These are phyloP conservation scores for Lepidurus packardi DNA, from an alignment of 1,140 invertebrate species.

Conservation along the genomic window DNA sequence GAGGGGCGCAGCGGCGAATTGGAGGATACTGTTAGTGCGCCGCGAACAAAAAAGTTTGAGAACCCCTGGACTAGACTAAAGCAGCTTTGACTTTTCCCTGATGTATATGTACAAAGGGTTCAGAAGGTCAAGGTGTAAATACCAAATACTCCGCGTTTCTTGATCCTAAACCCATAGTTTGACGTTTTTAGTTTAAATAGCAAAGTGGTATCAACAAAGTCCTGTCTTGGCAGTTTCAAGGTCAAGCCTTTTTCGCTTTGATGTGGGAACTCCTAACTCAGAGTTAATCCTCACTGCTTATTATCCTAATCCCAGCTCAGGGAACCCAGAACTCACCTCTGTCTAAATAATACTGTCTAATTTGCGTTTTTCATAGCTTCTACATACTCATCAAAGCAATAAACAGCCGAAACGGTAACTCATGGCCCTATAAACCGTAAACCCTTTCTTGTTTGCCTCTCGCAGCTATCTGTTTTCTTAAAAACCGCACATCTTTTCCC, in stretches of 20 bases:
- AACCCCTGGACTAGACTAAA: neutral
- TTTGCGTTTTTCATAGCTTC: neutral
- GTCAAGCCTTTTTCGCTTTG: too few relatives aligned
- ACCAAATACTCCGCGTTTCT: too few relatives aligned
- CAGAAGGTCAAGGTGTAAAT: neutral
- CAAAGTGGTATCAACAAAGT: too few relatives aligned
- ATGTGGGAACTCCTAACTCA: too few relatives aligned
- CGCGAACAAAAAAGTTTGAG: too few relatives aligned
- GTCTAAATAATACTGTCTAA: neutral
- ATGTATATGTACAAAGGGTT: neutral
- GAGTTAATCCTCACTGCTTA: too few relatives aligned
- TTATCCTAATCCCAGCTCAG: too few relatives aligned
- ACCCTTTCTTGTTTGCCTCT: neutral
- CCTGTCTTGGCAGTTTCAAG: too few relatives aligned
- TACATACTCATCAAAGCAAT: neutral
- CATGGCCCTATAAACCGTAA: neutral
- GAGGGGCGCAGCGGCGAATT: too few relatives aligned
- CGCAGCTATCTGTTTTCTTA: neutral
- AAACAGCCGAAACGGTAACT: neutral
- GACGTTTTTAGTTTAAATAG: too few relatives aligned
- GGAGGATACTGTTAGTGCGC: too few relatives aligned
- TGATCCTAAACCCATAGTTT: too few relatives aligned
- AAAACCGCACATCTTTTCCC: neutral
- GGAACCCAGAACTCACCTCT: neutral
- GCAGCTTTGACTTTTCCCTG: neutral